Conservation (phyloP, 1,140 invertebrate genomes). For the Dinothrombium tinctorium region DNA sequence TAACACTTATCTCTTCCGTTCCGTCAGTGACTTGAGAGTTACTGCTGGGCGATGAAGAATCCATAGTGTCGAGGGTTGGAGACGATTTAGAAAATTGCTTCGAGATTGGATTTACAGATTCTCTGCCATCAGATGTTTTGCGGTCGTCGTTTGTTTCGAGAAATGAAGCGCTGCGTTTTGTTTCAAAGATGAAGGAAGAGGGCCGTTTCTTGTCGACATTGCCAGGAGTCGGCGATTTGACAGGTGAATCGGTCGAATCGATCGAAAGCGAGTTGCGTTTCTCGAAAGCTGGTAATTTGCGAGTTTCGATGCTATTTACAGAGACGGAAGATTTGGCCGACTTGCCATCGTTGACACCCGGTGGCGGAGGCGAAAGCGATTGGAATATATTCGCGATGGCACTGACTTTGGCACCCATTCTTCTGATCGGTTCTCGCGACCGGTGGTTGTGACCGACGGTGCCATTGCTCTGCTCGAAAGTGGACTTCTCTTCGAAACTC, state of each 20-base stretch:
- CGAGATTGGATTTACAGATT: too few relatives aligned
- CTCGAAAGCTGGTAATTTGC: not conserved
- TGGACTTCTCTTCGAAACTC: slow-evolving; percentile 6
- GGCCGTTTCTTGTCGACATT: too few relatives aligned
- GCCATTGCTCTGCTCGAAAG: not conserved
- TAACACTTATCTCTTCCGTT: too few relatives aligned
- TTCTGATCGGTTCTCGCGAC: not conserved
- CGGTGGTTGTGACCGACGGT: not conserved
- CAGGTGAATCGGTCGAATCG: too few relatives aligned
- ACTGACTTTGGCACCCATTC: slow-evolving; percentile 16
- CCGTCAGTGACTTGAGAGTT: too few relatives aligned
- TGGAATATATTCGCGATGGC: slow-evolving; percentile 15
- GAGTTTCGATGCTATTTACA: not conserved
- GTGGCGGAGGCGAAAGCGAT: slow-evolving; percentile 7
- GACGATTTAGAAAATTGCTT: too few relatives aligned
- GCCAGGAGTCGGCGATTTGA: too few relatives aligned
- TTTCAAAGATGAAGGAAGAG: too few relatives aligned
- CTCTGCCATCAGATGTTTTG: not conserved
- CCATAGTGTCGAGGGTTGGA: too few relatives aligned
- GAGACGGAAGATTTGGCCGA: not conserved
- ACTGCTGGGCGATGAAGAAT: too few relatives aligned
- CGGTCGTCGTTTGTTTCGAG: not conserved
- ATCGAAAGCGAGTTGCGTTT: too few relatives aligned
- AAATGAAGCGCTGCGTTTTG: not conserved
- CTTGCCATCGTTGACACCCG: slow-evolving; percentile 2